Base-by-base conservation (phyloP, 2,888 invertebrate genomes). In the Junonia oenone region DNA sequence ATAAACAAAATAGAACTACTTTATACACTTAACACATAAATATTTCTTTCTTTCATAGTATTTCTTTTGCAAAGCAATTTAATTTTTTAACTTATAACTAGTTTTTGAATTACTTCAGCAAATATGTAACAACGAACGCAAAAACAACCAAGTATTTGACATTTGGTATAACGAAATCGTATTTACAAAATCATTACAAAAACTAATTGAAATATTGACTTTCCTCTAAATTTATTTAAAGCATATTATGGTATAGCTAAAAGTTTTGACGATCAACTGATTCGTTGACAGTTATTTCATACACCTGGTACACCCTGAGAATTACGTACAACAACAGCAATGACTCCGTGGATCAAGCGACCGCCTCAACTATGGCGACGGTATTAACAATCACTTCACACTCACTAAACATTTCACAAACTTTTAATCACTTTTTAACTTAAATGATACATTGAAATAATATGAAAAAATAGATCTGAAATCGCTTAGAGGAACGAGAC, bases 331-430 rank as follows among this genome's bases (percentile, higher is more conserved):
- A 78, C 73, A 82, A 79, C 77, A 80, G 75, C 74, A 76, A 78
- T 78, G 80, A 83, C 76, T 85, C 75, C 76, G 73, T 73, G 77
- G 78, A 81, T 78, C 68, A 74, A 73, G 77, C 72, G 74, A 78
- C 76, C 73, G 76, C 73, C 72, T 79, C 76, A 80, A 81, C 81
- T 83, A 84, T 87, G 87, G 85, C 84, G 84, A 85, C 81, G 74
- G 75, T 66, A 69, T 68, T 51, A 66, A 74, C 70, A 68, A 80
- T 72, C 69, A 73, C 68, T 68, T 67, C 66, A 67, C 67, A 68
- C 65, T 66, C 65, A 73, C 69, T 63, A 45, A 27, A 43, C 48
- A 35, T 69, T 71, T 63, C 59, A 65, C 59, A 58, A 61, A 51
- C 63, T 43, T 45, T 15, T 13, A n/a, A 51, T 45, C 43, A 43